These are phyloP conservation scores for Delia radicum DNA, from an alignment of 1,140 invertebrate genomes.

Conservation along the genomic window DNA sequence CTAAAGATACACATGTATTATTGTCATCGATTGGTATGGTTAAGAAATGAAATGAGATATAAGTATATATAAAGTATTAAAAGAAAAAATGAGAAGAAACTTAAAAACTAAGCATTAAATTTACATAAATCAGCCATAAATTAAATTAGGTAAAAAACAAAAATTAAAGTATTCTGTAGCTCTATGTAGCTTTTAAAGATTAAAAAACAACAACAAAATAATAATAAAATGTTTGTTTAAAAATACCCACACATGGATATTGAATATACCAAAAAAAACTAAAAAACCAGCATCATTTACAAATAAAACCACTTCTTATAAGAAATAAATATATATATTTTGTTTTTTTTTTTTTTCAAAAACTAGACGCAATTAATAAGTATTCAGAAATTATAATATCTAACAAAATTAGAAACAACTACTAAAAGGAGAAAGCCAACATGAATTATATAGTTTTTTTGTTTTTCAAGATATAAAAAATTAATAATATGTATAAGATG, in stretches of 20 bases:
- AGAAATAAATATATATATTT: no score
- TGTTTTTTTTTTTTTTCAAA: not conserved
- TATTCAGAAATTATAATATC: not conserved
- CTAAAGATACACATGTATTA: no score
- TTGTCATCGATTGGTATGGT: no score
- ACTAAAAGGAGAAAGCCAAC: not conserved
- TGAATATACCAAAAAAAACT: not conserved
- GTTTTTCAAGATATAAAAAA: not conserved
- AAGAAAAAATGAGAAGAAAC: not conserved
- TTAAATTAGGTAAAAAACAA: conserved; percentile 15
- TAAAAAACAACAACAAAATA: not conserved
- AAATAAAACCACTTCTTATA: not conserved
- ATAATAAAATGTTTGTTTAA: not conserved
- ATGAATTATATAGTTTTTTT: not conserved
- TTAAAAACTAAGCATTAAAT: not conserved
- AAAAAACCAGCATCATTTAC: not conserved
- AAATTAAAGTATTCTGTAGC: not conserved
- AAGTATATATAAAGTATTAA: not conserved
- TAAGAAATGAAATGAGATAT: not conserved
- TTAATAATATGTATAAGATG: no score
- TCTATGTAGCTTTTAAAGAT: not conserved
- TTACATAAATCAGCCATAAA: conserved; percentile 20
- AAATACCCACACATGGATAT: conserved; percentile 9
- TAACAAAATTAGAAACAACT: not conserved
- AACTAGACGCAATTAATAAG: not conserved